Evolutionary conservation across 2,113 vertebrate species (phyloP).

Genomic region (Cacatua alba): DNA sequence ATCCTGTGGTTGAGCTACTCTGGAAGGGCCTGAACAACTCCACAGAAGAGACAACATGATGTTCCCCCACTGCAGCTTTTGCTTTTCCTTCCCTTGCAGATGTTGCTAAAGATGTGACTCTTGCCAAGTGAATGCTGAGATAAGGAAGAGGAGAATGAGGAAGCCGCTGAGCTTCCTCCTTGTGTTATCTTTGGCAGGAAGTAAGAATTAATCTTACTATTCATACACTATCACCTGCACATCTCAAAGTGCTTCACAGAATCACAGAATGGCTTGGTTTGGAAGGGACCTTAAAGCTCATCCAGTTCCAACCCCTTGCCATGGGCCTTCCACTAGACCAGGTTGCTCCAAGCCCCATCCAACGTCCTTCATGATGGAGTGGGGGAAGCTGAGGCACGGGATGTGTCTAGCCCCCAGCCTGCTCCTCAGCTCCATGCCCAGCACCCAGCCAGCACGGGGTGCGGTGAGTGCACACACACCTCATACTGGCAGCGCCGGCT

Average conservation of each 20-base stretch:
- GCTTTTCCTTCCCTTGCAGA: neutral
- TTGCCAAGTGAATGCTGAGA: neutral
- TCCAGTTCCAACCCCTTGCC: neutral
- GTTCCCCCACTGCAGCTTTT: neutral
- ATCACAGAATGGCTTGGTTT: neutral
- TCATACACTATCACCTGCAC: neutral
- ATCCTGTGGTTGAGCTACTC: neutral
- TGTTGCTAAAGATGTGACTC: neutral
- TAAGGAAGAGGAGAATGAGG: neutral
- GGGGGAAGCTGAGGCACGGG: neutral
- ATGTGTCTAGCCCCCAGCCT: neutral
- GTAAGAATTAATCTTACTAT: neutral
- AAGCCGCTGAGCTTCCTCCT: neutral
- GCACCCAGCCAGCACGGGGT: neutral
- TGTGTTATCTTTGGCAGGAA: neutral
- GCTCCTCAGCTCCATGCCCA: neutral
- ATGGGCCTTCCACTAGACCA: no score
- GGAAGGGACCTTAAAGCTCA: neutral
- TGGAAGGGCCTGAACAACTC: neutral
- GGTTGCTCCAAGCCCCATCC: neutral
- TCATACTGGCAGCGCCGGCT: conserved; percentile 93
- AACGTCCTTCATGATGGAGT: neutral
- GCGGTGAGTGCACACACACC: conserved; percentile 37
- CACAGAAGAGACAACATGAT: neutral
- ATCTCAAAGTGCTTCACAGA: neutral